Evolutionary conservation across 2,113 vertebrate genomes (phyloP), one percentile per base, ranked within the genome.

Genomic region (Rattus rattus): DNA sequence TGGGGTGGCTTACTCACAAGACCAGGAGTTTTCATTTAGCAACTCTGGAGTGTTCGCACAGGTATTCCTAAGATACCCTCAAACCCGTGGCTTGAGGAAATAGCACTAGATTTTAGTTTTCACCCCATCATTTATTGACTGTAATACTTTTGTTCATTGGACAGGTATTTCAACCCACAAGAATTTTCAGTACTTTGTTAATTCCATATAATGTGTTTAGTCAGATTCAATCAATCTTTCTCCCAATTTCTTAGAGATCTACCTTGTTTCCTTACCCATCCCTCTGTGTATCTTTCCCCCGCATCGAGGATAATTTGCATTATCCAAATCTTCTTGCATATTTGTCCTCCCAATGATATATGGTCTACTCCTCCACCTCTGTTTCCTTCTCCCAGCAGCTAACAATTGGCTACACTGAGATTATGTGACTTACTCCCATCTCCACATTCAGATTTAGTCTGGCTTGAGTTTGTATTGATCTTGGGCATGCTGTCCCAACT

Each of bases 1-100:
- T 7, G 36, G 33, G n/a, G 20, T 4, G 39, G 10, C 1, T 20
- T 16, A 47, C 2, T 6, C n/a, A 9, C 19, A 6, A 4, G 4
- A n/a, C 30, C 59, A 43, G n/a, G 36, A 36, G 6, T 76, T 94
- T 79, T 16, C 28, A 52, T 72, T 94, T 85, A 36, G n/a, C 17
- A 17, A 39, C 8, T 65, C 36, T 59, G n/a, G n/a, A 24, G 16
- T 76, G 26, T 7, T n/a, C 1, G 8, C 7, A 16, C 1, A 49
- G 61, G 12, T 43, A 39, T 56, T 61, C 39, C n/a, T 5, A 5
- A 47, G 56, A 30, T 24, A 33, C 20, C 2, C 17, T 19, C 2
- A 24, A 76, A n/a, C 26, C 65, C 10, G 30, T 17, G 43, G 36
- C 20, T 3, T 4, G 33, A 63, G 67, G 30, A 69, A 80, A 67